Percentiles rank a stretch among this genome's conserved stretches.
phyloP scores from a whole-genome alignment of 2,888 invertebrate species.

The Drosophila stalkeri region DNA sequence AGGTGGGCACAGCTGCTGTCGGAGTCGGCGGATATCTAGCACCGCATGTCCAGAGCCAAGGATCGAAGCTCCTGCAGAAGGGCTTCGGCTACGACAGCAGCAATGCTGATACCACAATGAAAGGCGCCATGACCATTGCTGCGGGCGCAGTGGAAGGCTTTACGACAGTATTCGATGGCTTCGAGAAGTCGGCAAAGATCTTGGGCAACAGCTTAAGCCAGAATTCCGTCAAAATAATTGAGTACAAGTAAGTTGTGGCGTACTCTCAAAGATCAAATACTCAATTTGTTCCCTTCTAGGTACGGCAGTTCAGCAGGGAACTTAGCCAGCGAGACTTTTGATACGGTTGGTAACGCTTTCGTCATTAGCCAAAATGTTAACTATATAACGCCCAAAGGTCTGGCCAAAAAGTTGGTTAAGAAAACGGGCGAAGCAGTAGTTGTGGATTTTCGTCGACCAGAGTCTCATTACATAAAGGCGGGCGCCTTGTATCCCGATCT shows the following conservation, averaged over 20 bases:
- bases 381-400: constrained; percentile 88
- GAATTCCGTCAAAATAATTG: constrained; percentile 91
- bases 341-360: constrained; percentile 90
- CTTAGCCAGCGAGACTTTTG: constrained; percentile 88
- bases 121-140: constrained; percentile 88
- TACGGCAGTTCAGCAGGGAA: constrained; percentile 89
- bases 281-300: constrained; percentile 82
- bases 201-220: constrained; percentile 88
- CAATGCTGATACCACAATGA: constrained; percentile 87
- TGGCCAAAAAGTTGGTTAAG: constrained; percentile 88
- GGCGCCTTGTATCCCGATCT: constrained; percentile 83
- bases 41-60: constrained; percentile 89
- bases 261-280: background rate
- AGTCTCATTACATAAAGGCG: constrained; percentile 80
- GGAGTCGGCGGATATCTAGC: constrained; percentile 89
- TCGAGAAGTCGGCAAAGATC: constrained; percentile 90
- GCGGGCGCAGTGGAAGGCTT: constrained; percentile 90
- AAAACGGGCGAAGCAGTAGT: constrained; percentile 87
- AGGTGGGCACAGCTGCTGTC: constrained; percentile 89
- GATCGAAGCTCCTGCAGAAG: constrained; percentile 87
- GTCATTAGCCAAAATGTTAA: constrained; percentile 88
- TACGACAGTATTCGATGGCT: constrained; percentile 89
- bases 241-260: constrained; percentile 88
- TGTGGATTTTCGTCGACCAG: constrained; percentile 68
- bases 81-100: constrained; percentile 86